Conservation (phyloP, 2,888 invertebrate genomes). For the Nipponacmea schrenckii region DNA sequence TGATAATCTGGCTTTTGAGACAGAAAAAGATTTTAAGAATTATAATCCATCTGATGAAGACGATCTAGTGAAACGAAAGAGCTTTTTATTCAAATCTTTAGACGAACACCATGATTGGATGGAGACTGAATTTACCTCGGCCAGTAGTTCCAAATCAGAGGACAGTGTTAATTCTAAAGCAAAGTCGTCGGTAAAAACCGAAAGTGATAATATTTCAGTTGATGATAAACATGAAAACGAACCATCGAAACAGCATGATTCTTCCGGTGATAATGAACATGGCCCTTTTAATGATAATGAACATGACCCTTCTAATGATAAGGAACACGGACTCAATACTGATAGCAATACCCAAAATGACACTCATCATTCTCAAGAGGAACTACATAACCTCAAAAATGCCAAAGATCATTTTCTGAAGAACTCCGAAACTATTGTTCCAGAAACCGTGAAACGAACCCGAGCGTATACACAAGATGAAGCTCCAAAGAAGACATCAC, state of each 20-base stretch:
- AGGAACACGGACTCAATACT: not conserved
- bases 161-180: not conserved
- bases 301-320: not conserved
- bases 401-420: not conserved
- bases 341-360: not conserved
- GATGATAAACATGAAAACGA: not conserved
- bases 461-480: not conserved
- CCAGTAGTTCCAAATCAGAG: not conserved
- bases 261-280: not conserved
- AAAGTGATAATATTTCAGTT: not conserved
- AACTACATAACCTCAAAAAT: constrained; percentile 2
- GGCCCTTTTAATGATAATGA: not conserved
- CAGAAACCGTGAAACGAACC: not conserved
- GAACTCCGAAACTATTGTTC: not conserved
- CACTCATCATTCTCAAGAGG: not conserved
- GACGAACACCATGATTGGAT: constrained; percentile 11
- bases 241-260: not conserved
- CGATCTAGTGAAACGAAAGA: constrained; percentile 27
- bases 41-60: constrained; percentile 18
- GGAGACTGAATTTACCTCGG: not conserved
- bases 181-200: not conserved
- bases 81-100: constrained; percentile 28
- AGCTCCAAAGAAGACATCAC: not conserved
- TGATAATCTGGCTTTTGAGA: constrained; percentile 15
- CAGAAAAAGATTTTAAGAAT: constrained; percentile 4